phyloP scores from a whole-genome alignment of 2,888 invertebrate genomes.

The Belgica antarctica region DNA sequence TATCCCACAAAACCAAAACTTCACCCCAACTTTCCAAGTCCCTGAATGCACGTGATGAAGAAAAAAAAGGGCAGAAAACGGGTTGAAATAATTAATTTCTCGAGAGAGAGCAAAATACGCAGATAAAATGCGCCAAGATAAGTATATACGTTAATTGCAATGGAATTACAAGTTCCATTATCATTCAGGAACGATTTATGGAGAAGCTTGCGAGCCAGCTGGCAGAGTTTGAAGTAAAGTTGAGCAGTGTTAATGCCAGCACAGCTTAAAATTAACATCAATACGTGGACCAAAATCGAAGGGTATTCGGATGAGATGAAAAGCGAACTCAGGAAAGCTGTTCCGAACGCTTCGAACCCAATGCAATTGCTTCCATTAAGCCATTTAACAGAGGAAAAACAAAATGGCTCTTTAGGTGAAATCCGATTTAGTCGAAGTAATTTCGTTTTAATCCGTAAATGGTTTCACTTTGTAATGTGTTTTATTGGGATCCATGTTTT shows the following conservation, averaged over 20 bases:
- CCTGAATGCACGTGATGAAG: not conserved
- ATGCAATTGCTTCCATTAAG: slow-evolving; percentile 1
- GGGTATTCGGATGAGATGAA: no score
- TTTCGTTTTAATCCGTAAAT: slow-evolving; percentile 37
- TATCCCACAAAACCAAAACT: no score
- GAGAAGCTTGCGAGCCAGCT: slow-evolving; percentile 23
- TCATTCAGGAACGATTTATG: slow-evolving; percentile 25
- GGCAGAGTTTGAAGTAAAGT: not conserved
- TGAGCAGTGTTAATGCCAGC: slow-evolving; percentile 1
- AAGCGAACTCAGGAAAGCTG: no score
- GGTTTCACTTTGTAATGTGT: not conserved
- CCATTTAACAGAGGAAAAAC: slow-evolving; percentile 25
- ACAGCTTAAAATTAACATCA: not conserved
- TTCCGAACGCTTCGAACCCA: not conserved
- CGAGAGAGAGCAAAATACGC: not conserved
- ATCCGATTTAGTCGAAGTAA: slow-evolving; percentile 20
- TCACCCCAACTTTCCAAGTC: no score
- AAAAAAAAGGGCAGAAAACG: not conserved
- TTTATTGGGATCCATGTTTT: not conserved
- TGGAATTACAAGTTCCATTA: slow-evolving; percentile 38
- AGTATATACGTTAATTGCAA: slow-evolving; percentile 35
- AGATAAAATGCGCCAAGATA: slow-evolving; percentile 4
- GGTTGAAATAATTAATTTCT: slow-evolving; percentile 29
- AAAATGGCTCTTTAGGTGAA: not conserved
- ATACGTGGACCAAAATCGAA: not conserved